Evolutionary conservation across 2,888 invertebrate species (phyloP).

Genomic region (Neoascia interrupta): DNA sequence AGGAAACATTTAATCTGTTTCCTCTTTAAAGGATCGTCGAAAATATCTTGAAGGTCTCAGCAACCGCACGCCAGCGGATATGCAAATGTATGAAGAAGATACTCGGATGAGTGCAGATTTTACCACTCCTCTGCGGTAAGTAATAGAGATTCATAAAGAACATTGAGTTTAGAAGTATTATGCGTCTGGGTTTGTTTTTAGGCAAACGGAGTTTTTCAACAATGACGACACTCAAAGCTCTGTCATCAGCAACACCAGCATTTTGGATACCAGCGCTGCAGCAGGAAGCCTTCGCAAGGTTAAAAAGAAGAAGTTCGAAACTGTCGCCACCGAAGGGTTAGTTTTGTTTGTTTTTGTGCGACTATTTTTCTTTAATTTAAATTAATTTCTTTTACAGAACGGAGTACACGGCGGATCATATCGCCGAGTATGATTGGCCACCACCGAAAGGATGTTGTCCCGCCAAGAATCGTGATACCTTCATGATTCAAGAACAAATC

Average conservation of each 20-base stretch:
- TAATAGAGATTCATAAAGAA: neutral
- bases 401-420: slow-evolving; percentile 89
- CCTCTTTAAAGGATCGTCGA: slow-evolving; percentile 44
- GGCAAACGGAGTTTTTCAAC: slow-evolving; percentile 78
- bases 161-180: neutral
- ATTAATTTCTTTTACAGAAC: slow-evolving; percentile 75
- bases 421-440: slow-evolving; percentile 97
- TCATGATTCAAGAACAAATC: slow-evolving; percentile 98
- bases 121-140: slow-evolving; percentile 71
- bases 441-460: slow-evolving; percentile 81
- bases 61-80: slow-evolving; percentile 43
- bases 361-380: too few species aligned
- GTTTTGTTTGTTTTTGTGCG: slow-evolving; percentile 58
- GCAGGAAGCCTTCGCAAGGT: slow-evolving; percentile 74
- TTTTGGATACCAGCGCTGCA: slow-evolving; percentile 73
- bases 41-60: slow-evolving; percentile 36
- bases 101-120: slow-evolving; percentile 88
- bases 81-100: slow-evolving; percentile 85
- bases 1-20: too few species aligned
- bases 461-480: slow-evolving; percentile 85
- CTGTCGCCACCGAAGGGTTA: slow-evolving; percentile 80
- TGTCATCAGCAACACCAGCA: slow-evolving; percentile 84
- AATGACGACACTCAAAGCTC: slow-evolving; percentile 90
- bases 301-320: slow-evolving; percentile 80
- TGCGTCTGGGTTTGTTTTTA: slow-evolving; percentile 35